Evolutionary conservation across 2,888 invertebrate genomes (phyloP).

Genomic region (Drosophila subsilvestris): DNA sequence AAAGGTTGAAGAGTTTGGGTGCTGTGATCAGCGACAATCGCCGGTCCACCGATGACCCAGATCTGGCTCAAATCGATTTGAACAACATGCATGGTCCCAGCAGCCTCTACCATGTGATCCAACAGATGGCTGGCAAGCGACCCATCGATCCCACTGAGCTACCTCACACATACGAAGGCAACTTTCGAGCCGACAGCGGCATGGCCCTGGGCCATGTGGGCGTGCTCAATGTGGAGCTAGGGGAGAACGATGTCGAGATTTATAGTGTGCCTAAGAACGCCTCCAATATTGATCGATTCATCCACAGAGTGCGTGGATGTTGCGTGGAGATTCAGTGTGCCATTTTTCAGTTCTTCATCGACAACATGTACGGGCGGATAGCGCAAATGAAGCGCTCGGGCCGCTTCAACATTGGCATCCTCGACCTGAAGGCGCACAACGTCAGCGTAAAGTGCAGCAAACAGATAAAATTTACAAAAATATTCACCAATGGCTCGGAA

Average conservation of each 20-base stretch:
- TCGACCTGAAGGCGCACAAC: constrained; percentile 95
- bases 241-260: constrained; percentile 87
- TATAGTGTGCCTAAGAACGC: constrained; percentile 94
- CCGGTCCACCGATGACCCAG: constrained; percentile 97
- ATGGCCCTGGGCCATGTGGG: constrained; percentile 97
- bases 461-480: constrained; percentile 92
- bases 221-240: constrained; percentile 88
- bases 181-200: constrained; percentile 97
- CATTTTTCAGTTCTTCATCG: constrained; percentile 98
- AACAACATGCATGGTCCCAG: constrained; percentile 98
- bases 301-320: constrained; percentile 98
- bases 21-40: constrained; percentile 99
- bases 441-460: constrained; percentile 94
- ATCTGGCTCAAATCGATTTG: constrained; percentile 98
- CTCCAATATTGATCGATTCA: constrained; percentile 98
- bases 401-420: constrained; percentile 95
- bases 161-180: constrained; percentile 93
- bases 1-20: constrained; percentile 96
- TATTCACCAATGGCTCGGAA: constrained; percentile 94
- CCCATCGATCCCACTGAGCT: constrained; percentile 92
- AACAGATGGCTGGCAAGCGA: constrained; percentile 94
- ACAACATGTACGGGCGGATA: constrained; percentile 95
- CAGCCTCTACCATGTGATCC: constrained; percentile 97
- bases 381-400: constrained; percentile 96
- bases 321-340: constrained; percentile 98